phyloP scores from a whole-genome alignment of 2,113 vertebrate species.

The Melospiza melodia region DNA sequence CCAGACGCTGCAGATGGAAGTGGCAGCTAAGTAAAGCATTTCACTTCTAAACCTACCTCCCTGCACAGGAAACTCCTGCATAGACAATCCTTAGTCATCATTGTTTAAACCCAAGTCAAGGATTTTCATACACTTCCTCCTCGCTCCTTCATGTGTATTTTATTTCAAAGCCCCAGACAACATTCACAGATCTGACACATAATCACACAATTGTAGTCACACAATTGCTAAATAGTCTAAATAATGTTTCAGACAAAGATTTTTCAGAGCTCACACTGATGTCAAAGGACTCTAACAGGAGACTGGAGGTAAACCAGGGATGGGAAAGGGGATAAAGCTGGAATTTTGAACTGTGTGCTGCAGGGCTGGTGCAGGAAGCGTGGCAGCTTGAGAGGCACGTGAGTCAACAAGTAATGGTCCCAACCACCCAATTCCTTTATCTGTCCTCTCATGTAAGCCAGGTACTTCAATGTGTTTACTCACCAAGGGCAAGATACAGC shows the following conservation, averaged over 20 bases:
- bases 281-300: not conserved
- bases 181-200: not conserved
- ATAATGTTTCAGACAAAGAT: not conserved
- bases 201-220: not conserved
- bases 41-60: not conserved
- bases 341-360: not conserved
- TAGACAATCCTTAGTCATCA: constrained; percentile 15
- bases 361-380: not conserved
- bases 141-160: not conserved
- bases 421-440: not conserved
- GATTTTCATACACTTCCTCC: constrained; percentile 8
- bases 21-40: not conserved
- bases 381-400: not conserved
- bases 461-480: not conserved
- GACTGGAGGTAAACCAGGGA: not conserved
- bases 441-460: not conserved
- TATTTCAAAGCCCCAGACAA: not conserved
- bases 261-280: not conserved
- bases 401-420: not conserved
- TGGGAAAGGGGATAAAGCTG: not conserved
- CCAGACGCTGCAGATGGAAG: not conserved
- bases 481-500: not conserved
- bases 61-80: not conserved
- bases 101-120: not conserved
- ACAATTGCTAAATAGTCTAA: not conserved